Evolutionary conservation across 2,113 vertebrate genomes (phyloP), one percentile per base, ranked within the genome.

Genomic region (Tangachromis dhanisi): DNA sequence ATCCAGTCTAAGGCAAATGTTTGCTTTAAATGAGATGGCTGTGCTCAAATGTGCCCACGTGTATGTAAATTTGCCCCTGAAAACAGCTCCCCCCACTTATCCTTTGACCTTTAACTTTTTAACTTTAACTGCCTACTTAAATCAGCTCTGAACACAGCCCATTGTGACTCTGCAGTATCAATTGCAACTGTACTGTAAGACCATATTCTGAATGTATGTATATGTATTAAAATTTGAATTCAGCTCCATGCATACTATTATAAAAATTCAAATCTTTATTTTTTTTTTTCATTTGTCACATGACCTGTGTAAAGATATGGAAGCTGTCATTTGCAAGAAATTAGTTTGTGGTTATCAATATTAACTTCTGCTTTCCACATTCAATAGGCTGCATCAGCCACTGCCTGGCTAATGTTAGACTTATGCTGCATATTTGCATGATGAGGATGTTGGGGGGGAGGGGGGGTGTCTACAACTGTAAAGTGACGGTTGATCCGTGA

Each of bases 401-500:
- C 47, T 59, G 87, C 86, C 71, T 76, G 87, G 68, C 85, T 90
- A 76, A 82, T 51, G 81, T 49, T 66, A 82, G 63, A 86, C 54
- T 80, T 53, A 89, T 57, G 45, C 66, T 82, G 55, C 84, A 66
- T 19, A 83, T n/a, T 26, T 42, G 80, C 79, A 26, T 76, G 31
- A 33, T 16, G 26, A 66, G 31, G 71, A 68, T 21, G 29, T 78
- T 53, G 8, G 2, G 49, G 24, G 17, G 82, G 49, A 1, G 49
- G 9, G 5, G 45, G 40, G 33, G 19, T 1, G 21, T 24, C 66
- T 63, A 45, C 21, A 83, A 9, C 42, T 84, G 84, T 61, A 90
- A 76, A 88, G 59, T 55, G 90, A 90, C 88, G 87, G 93, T 93
- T 93, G 93, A 95, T 91, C 92, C 89, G 86, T 92, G 59, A 92